Evolutionary conservation across 2,888 invertebrate genomes (phyloP).

Genomic region (Plebejus argus): DNA sequence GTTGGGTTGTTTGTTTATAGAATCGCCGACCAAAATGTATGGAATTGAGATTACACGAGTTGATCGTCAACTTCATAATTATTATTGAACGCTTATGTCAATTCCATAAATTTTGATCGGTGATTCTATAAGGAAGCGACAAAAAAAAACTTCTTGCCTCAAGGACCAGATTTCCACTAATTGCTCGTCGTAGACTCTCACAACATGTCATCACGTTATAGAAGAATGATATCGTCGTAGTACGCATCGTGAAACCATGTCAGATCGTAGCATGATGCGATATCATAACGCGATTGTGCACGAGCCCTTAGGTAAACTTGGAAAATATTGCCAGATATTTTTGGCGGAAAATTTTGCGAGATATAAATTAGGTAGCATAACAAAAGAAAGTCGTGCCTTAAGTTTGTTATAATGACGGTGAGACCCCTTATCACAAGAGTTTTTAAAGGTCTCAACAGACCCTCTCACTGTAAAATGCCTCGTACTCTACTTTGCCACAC

Average conservation of each 20-base stretch:
- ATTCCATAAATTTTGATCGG: too few species aligned
- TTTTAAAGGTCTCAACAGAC: slow-evolving; percentile 19
- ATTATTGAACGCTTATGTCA: too few species aligned
- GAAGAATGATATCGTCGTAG: background rate
- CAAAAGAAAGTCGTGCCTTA: background rate
- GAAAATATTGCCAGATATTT: background rate
- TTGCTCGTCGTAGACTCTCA: too few species aligned
- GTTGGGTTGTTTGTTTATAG: too few species aligned
- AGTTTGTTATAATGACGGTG: slow-evolving; percentile 22
- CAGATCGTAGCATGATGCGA: too few species aligned
- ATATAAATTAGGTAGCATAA: slow-evolving; percentile 5
- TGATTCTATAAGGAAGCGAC: too few species aligned
- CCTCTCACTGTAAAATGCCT: background rate
- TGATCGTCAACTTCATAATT: too few species aligned
- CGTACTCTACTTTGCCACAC: background rate
- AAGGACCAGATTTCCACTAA: too few species aligned
- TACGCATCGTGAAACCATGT: background rate
- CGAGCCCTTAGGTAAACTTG: background rate
- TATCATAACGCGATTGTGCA: background rate
- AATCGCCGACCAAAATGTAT: too few species aligned
- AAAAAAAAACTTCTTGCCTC: too few species aligned
- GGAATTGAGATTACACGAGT: too few species aligned
- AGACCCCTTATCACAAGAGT: slow-evolving; percentile 21
- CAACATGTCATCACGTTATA: too few species aligned
- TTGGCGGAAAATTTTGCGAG: background rate